Base-by-base conservation (phyloP, 2,888 invertebrate species). In the Melanchra persicariae region DNA sequence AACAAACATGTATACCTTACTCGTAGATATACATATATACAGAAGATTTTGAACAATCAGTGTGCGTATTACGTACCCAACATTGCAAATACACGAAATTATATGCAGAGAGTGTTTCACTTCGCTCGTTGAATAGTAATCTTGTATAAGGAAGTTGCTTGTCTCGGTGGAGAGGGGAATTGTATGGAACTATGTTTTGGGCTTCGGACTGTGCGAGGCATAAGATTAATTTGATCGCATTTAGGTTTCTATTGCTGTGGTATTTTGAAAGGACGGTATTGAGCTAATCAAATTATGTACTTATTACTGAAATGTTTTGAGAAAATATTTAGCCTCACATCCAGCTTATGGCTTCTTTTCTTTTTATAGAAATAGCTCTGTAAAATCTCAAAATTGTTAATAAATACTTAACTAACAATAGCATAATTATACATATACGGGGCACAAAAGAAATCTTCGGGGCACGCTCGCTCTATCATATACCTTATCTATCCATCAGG, bases 41-140 rank as follows among this genome's bases (percentile, higher is more conserved):
- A 67, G 43, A 51, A 71, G 58, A 75, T 89, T 88, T 80, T 73
- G 81, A 86, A 87, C 88, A 91, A 90, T 88, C 90, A 87, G 82
- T 79, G 74, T 68, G 78, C 55, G 66, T 84, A 87, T 73, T 77
- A 81, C 74, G 51, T 79, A 77, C 68, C 47, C 73, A 79, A 65
- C 26, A 43, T 78, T 85, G 88, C 89, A 89, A 89, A 91, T 89
- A 89, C 83, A 77, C 79, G 68, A 72, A 85, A 88, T 89, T 86
- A 89, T 87, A 87, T 87, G 86, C 86, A 84, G 76, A 78, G 71
- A 65, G 72, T 62, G 78, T 75, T 71, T 43, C 81, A 79, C 74
- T 68, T 76, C 79, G 85, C 82, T 77, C 71, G 82, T 81, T 81
- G 89, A 88, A 88, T 89, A 88, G 79, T 87, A 87, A 89, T 85